Percentiles rank a stretch among this genome's conserved stretches.
phyloP scores from a whole-genome alignment of 2,888 invertebrate species.

The Colostygia pectinataria region DNA sequence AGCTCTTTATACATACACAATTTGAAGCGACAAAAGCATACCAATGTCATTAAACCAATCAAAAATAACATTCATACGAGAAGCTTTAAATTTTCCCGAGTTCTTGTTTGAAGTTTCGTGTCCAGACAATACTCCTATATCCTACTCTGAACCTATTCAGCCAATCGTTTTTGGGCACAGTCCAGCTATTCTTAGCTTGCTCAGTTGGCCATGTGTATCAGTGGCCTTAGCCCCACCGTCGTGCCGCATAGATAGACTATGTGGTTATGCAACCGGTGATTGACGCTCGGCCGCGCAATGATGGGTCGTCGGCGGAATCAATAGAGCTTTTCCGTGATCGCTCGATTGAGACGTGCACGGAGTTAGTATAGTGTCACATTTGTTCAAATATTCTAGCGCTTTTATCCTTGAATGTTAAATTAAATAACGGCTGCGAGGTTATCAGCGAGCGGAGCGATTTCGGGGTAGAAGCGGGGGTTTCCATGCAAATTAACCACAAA shows the following conservation, averaged over 20 bases:
- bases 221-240: neutral
- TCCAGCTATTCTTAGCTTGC: neutral
- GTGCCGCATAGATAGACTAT: conserved; percentile 5
- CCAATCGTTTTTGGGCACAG: neutral
- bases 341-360: conserved; percentile 68
- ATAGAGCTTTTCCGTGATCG: conserved; percentile 68
- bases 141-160: neutral
- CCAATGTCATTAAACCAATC: too few species aligned
- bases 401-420: conserved; percentile 21
- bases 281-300: conserved; percentile 66
- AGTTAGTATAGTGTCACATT: conserved; percentile 55
- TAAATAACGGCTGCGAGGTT: too few species aligned
- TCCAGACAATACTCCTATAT: neutral
- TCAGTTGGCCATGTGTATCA: neutral
- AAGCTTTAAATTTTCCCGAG: too few species aligned
- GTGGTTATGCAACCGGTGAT: conserved; percentile 66
- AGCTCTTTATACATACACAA: too few species aligned
- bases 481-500: too few species aligned
- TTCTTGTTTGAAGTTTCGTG: too few species aligned
- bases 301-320: conserved; percentile 63
- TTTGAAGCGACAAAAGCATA: too few species aligned
- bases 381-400: conserved; percentile 34
- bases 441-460: too few species aligned
- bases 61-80: too few species aligned
- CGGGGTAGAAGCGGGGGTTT: too few species aligned